Conservation (phyloP, 2,888 invertebrate genomes). For the Branchellion lobata region DNA sequence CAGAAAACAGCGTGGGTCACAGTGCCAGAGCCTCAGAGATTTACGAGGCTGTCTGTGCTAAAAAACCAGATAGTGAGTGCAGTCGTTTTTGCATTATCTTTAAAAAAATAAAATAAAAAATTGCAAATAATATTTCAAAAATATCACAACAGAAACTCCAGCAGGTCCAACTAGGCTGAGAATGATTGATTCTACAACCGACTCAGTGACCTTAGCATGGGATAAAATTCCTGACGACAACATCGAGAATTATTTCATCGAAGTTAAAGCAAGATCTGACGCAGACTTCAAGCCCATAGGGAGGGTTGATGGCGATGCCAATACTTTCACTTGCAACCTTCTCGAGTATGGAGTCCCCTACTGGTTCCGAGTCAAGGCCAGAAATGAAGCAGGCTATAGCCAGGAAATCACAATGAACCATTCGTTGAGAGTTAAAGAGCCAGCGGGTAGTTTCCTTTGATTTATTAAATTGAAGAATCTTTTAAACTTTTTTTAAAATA, state of each 20-base stretch:
- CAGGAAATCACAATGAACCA: slow-evolving; percentile 71
- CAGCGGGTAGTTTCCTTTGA: slow-evolving; percentile 12
- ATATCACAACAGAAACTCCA: slow-evolving; percentile 30
- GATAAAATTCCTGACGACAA: slow-evolving; percentile 57
- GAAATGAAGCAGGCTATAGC: slow-evolving; percentile 76
- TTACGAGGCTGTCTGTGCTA: slow-evolving; percentile 49
- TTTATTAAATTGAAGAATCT: background rate
- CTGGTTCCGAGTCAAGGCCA: slow-evolving; percentile 80
- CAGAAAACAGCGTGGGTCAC: slow-evolving; percentile 78
- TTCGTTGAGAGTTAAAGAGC: slow-evolving; percentile 64
- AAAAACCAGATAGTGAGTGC: slow-evolving; percentile 57
- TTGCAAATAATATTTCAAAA: too few species aligned
- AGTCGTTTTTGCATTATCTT: background rate
- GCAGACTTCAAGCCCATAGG: slow-evolving; percentile 38
- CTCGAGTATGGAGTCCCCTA: slow-evolving; percentile 63
- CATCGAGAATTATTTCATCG: slow-evolving; percentile 54
- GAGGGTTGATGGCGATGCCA: slow-evolving; percentile 41
- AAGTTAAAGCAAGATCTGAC: slow-evolving; percentile 45
- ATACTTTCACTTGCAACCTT: slow-evolving; percentile 34
- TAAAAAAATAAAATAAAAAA: background rate
- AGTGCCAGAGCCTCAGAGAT: slow-evolving; percentile 55
- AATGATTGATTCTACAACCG: slow-evolving; percentile 4
- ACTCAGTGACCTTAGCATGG: slow-evolving; percentile 54
- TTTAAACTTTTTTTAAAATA: background rate
- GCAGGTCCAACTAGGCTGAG: slow-evolving; percentile 35